These are phyloP conservation scores for Capreolus pygargus DNA, from an alignment of 2,113 vertebrate genomes.

Conservation along the genomic window DNA sequence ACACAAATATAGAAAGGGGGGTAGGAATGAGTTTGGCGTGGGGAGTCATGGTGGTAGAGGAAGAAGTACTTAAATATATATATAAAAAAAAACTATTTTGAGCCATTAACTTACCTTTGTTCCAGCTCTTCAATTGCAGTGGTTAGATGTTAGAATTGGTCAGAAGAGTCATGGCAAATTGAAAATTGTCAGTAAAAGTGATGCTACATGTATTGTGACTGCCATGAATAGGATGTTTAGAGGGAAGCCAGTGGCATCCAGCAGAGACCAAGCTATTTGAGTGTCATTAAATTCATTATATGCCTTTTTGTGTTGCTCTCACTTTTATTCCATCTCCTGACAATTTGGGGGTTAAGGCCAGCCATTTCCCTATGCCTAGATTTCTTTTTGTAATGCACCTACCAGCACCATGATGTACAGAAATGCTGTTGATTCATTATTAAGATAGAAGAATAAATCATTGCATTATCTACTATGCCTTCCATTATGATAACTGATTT, in stretches of 20 bases:
- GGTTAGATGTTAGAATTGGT: conserved; percentile 52
- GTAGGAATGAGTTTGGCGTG: neutral
- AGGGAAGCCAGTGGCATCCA: conserved; percentile 46
- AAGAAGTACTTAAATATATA: conserved; percentile 23
- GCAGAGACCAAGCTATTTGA: conserved; percentile 59
- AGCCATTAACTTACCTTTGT: conserved; percentile 60
- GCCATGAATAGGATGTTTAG: conserved; percentile 59
- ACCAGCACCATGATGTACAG: neutral
- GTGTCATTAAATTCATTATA: conserved; percentile 67
- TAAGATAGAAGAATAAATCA: conserved; percentile 28
- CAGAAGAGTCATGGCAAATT: conserved; percentile 52
- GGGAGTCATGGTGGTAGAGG: neutral
- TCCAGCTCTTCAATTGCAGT: conserved; percentile 46
- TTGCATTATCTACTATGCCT: neutral
- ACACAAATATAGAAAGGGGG: neutral
- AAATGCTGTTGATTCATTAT: conserved; percentile 35
- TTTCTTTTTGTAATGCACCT: conserved; percentile 36
- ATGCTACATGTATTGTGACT: conserved; percentile 55
- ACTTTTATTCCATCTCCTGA: conserved; percentile 59
- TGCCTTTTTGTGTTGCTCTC: conserved; percentile 60
- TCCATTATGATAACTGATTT: conserved; percentile 41
- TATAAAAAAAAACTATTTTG: conserved; percentile 6
- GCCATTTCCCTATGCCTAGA: conserved; percentile 35
- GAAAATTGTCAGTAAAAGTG: conserved; percentile 62
- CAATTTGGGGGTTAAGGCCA: conserved; percentile 45